Evolutionary conservation across 2,888 invertebrate species (phyloP).

Genomic region (Macrophya annulata): DNA sequence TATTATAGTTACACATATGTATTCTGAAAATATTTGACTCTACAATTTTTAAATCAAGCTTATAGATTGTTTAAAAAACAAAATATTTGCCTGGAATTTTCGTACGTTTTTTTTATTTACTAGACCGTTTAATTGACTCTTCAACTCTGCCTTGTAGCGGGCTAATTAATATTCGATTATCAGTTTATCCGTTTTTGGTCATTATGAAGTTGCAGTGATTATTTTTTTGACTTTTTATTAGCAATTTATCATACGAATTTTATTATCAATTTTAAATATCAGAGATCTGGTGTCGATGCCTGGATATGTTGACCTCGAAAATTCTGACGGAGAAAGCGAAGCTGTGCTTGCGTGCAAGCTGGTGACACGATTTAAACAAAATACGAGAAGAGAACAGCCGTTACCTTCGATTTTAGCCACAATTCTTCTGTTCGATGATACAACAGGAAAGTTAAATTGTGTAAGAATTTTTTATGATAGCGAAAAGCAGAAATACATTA

Average conservation of each 20-base stretch:
- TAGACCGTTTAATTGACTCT: neutral
- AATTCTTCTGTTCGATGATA: constrained; percentile 78
- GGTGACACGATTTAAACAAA: constrained; percentile 78
- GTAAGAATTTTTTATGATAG: constrained; percentile 69
- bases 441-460: constrained; percentile 79
- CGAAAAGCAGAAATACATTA: neutral
- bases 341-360: constrained; percentile 80
- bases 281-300: constrained; percentile 79
- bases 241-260: neutral
- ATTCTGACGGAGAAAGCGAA: constrained; percentile 22
- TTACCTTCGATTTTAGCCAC: constrained; percentile 79
- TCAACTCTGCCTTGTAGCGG: neutral
- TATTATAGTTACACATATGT: neutral
- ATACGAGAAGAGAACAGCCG: constrained; percentile 71
- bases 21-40: neutral
- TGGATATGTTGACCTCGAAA: constrained; percentile 75
- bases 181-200: neutral
- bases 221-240: neutral
- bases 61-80: neutral
- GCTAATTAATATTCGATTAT: neutral
- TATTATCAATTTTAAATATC: neutral
- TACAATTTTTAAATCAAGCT: neutral
- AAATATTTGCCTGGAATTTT: no score
- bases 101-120: no score
- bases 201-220: neutral